Evolutionary conservation across 2,888 invertebrate genomes (phyloP).

Genomic region (Colletes collaris): DNA sequence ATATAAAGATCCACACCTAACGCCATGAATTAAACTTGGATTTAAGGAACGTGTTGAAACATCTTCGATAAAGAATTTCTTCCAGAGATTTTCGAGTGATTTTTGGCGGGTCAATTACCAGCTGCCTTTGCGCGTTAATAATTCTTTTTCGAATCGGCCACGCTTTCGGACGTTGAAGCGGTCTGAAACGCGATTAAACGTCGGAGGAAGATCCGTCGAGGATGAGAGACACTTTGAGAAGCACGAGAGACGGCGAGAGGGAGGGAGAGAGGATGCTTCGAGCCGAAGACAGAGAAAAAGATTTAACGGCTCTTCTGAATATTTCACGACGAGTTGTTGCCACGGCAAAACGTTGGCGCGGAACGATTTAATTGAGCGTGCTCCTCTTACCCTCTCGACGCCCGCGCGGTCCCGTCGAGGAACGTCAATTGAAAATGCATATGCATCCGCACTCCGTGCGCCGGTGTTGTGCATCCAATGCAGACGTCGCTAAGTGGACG

Average conservation of each 20-base stretch:
- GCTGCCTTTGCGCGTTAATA: conserved; percentile 45
- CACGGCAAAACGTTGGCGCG: conserved; percentile 52
- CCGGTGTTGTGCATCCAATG: conserved; percentile 8
- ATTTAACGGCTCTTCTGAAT: conserved; percentile 68
- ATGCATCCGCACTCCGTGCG: conserved; percentile 28
- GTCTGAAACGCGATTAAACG: conserved; percentile 35
- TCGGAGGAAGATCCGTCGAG: conserved; percentile 6
- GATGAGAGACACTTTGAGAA: conserved; percentile 15
- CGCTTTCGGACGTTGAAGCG: conserved; percentile 28
- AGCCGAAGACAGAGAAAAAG: conserved; percentile 57
- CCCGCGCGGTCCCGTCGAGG: conserved; percentile 25
- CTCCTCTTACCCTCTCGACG: conserved; percentile 43
- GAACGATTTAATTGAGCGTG: conserved; percentile 65
- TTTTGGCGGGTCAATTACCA: too few species aligned
- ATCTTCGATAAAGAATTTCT: too few species aligned
- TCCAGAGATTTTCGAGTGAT: too few species aligned
- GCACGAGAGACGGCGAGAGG: conserved; percentile 18
- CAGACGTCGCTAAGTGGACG: conserved; percentile 17
- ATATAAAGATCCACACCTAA: too few species aligned
- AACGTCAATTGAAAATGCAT: conserved; percentile 51
- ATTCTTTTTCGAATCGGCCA: conserved; percentile 37
- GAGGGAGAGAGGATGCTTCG: conserved; percentile 31
- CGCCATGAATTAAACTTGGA: too few species aligned
- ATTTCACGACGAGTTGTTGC: conserved; percentile 60
- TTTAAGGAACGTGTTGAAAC: too few species aligned